Conservation (phyloP, 2,797 vertebrate species). For the Myiothlypis chrysogaster region DNA sequence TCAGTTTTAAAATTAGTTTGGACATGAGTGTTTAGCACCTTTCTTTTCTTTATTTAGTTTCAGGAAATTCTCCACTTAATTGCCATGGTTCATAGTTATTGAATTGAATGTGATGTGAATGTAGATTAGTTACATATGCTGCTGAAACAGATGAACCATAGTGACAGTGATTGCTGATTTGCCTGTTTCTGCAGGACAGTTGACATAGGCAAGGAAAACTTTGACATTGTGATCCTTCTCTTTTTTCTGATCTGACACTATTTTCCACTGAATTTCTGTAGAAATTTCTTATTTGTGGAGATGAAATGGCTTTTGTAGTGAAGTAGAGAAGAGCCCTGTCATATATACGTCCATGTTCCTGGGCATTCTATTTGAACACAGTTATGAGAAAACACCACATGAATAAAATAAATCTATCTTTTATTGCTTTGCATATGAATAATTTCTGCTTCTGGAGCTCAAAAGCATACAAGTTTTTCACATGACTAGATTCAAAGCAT, state of each 20-base stretch:
- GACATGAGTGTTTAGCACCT: background rate
- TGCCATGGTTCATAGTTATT: background rate
- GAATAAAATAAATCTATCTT: background rate
- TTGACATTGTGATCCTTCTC: background rate
- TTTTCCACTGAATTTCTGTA: background rate
- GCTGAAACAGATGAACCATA: background rate
- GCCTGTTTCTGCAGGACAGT: background rate
- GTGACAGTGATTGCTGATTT: background rate
- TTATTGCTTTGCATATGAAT: background rate
- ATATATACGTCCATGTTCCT: background rate
- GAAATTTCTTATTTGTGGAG: background rate
- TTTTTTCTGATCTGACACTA: background rate
- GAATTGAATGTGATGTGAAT: background rate
- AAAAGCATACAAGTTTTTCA: background rate
- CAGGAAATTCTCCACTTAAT: background rate
- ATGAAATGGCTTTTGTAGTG: background rate
- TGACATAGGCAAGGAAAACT: background rate
- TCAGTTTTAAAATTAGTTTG: background rate
- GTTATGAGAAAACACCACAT: background rate
- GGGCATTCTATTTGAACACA: background rate
- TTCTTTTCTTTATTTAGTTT: background rate
- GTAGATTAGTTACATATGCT: background rate
- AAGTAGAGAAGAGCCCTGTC: background rate
- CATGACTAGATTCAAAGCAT: background rate
- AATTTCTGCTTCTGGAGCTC: background rate